Evolutionary conservation across 2,888 invertebrate genomes (phyloP).

Genomic region (Cryptocephalus moraei): DNA sequence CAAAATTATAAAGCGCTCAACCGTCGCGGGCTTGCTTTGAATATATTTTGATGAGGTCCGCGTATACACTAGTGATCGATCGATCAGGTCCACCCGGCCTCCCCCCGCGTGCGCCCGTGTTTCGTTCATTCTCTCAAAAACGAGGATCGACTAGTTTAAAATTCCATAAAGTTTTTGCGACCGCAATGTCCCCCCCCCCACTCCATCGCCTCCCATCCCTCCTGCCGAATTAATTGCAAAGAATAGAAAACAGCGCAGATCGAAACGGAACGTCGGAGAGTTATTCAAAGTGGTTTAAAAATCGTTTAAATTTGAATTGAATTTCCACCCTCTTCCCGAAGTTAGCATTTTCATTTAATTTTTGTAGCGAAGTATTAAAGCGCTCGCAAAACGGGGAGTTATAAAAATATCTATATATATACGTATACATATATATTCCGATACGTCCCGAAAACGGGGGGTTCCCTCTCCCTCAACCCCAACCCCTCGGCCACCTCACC

Average conservation of each 20-base stretch:
- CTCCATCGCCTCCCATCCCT: too few relatives aligned
- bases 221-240: background rate
- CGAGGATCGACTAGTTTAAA: too few relatives aligned
- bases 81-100: too few relatives aligned
- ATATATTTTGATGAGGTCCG: too few relatives aligned
- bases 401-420: too few relatives aligned
- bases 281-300: conserved; percentile 34
- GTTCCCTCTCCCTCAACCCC: background rate
- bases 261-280: background rate
- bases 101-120: too few relatives aligned
- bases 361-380: conserved; percentile 37
- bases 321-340: conserved; percentile 30
- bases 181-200: too few relatives aligned
- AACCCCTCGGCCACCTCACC: background rate
- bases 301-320: conserved; percentile 40
- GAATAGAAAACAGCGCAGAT: background rate
- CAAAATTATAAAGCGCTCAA: too few relatives aligned
- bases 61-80: too few relatives aligned
- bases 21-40: too few relatives aligned
- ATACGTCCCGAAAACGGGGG: conserved; percentile 27
- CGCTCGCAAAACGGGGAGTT: conserved; percentile 29
- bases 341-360: conserved; percentile 22
- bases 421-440: conserved; percentile 33
- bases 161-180: too few relatives aligned
- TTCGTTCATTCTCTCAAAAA: too few relatives aligned